phyloP scores from a whole-genome alignment of 2,113 vertebrate genomes.

The Lasiurus borealis region DNA sequence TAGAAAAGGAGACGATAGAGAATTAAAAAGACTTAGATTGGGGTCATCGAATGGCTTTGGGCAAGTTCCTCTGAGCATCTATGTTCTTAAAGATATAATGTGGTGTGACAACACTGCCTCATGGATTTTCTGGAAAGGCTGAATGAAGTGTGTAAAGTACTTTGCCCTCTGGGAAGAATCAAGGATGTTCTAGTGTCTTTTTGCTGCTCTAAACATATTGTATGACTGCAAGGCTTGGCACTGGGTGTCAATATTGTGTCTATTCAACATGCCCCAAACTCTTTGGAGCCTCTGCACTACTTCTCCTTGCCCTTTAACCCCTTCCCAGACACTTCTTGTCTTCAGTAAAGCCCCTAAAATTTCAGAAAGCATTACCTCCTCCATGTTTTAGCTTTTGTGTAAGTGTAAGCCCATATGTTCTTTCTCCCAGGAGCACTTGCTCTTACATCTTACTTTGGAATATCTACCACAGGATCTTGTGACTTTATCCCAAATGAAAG shows the following conservation, averaged over 20 bases:
- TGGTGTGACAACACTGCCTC: no score
- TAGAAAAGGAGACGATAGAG: neutral
- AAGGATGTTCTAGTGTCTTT: neutral
- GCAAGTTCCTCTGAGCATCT: neutral
- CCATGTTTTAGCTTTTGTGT: neutral
- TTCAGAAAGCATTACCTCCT: neutral
- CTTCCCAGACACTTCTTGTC: neutral
- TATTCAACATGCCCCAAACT: neutral
- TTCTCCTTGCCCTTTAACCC: neutral
- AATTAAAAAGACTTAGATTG: neutral
- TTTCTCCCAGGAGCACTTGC: neutral
- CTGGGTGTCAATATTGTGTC: accelerated
- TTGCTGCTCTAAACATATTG: neutral
- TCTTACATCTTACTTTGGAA: neutral
- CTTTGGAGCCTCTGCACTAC: accelerated
- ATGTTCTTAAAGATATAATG: accelerated
- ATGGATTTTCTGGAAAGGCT: neutral
- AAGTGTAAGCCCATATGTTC: neutral
- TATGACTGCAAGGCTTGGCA: no score
- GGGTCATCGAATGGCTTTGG: neutral
- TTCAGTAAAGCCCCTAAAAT: neutral
- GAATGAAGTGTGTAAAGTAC: no score
- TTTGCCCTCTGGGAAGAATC: neutral
- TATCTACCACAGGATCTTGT: neutral
- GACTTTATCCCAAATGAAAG: neutral